Evolutionary conservation across 2,797 vertebrate genomes (phyloP).

Genomic region (Vespertilio murinus): DNA sequence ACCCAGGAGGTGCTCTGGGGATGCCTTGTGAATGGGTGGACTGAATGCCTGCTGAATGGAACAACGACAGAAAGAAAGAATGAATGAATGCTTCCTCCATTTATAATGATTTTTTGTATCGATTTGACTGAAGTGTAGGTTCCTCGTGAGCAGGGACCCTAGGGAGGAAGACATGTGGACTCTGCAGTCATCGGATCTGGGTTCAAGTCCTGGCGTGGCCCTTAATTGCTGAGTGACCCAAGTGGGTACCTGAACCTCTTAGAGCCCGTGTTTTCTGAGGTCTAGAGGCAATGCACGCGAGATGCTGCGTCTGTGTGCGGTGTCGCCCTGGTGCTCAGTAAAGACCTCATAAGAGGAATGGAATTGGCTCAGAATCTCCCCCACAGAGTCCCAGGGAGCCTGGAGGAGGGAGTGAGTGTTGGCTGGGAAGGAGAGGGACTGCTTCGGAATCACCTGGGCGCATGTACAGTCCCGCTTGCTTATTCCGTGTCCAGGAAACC

Average conservation of each 20-base stretch:
- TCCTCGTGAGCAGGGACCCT: neutral
- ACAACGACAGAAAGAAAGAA: neutral
- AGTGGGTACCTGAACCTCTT: neutral
- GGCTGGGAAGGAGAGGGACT: neutral
- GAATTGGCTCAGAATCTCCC: neutral
- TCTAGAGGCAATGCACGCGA: accelerated
- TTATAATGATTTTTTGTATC: neutral
- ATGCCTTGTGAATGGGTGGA: neutral
- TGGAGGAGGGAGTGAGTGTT: neutral
- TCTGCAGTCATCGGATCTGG: neutral
- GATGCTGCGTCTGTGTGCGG: neutral
- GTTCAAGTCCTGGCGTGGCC: neutral
- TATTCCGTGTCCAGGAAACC: neutral
- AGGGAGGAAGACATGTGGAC: neutral
- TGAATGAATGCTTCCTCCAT: neutral
- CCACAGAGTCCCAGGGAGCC: neutral
- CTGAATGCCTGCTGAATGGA: neutral
- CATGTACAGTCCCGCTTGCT: accelerated
- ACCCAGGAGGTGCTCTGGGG: neutral
- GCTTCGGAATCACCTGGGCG: neutral
- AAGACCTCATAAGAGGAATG: neutral
- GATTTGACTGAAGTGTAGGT: neutral
- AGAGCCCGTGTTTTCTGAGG: neutral
- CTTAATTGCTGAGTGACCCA: neutral
- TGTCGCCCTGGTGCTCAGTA: accelerated